These are phyloP conservation scores for Ditula angustiorana DNA, from an alignment of 2,888 invertebrate species.

Conservation along the genomic window DNA sequence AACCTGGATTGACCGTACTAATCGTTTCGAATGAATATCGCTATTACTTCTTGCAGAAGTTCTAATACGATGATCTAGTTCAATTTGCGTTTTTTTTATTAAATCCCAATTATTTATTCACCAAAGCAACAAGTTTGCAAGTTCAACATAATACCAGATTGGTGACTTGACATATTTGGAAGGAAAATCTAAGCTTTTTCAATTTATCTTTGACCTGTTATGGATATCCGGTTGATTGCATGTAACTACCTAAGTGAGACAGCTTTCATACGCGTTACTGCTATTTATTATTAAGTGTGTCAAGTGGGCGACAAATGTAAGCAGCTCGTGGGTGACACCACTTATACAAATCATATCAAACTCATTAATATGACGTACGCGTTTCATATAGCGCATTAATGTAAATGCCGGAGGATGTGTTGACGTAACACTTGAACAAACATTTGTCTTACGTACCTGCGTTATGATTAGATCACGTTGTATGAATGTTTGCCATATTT, in stretches of 20 bases:
- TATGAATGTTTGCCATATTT: conserved; percentile 10
- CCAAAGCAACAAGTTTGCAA: background rate
- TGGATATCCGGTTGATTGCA: background rate
- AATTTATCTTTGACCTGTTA: background rate
- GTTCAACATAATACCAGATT: background rate
- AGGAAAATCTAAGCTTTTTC: conserved; percentile 6
- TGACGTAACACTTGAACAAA: conserved; percentile 27
- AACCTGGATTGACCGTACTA: no score
- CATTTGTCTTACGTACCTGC: conserved; percentile 6
- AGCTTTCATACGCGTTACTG: conserved; percentile 13
- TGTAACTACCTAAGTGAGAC: no score
- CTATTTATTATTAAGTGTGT: background rate
- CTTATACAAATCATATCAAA: background rate
- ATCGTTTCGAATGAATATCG: no score
- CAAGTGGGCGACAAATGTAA: no score
- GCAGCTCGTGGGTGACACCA: background rate
- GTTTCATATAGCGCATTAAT: conserved; percentile 18
- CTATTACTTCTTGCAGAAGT: no score
- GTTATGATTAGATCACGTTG: background rate
- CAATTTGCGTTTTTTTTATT: no score
- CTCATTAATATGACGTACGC: conserved; percentile 24
- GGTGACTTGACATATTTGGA: background rate
- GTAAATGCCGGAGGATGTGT: conserved; percentile 14
- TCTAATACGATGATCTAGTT: no score
- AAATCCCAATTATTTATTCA: background rate